Base-by-base conservation (phyloP, 2,888 invertebrate genomes). In the Aleiodes leptofemur region DNA sequence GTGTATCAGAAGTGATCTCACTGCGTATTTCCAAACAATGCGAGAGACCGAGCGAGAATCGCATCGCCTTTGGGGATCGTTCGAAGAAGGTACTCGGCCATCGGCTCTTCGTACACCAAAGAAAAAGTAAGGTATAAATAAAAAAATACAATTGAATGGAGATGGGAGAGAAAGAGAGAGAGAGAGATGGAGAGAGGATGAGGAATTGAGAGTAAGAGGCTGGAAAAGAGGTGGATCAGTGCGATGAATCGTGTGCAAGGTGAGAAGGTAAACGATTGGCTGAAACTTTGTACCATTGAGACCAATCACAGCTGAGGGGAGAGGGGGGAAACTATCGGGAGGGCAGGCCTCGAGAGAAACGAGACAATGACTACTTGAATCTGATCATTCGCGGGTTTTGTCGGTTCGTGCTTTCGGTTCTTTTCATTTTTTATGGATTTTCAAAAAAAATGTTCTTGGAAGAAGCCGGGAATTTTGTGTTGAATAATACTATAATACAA, bases 21-120 rank as follows among this genome's bases (percentile, higher is more conserved):
- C 78, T 78, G 86, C 84, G 84, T 83, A 88, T 88, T 88, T 88
- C 87, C 87, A 88, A 88, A 88, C 88, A 88, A 88, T 88, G 86
- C 83, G 73, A 78, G 78, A 76, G 76, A 78, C 79, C 77, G 74
- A 79, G 81, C 72, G 77, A 76, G 81, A 81, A 80, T 83, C 83
- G 78, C 78, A 80, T 83, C 82, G 82, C 82, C 75, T 55, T 70
- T 78, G 73, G 72, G 70, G 76, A 81, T 81, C 79, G 73, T 71
- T 72, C 51, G 73, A 69, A 66, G 64, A 48, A 50, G 57, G 71
- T 34, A 72, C 69, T 74, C 48, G 76, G 76, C 78, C 77, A 77
- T 77, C 79, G 78, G 80, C 69, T 64, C 38, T 50, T 69, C 69
- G 75, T 64, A 64, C 14, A 14, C 16, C 9, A 51, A 66, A 76